Percentiles rank a stretch among this genome's conserved stretches.
These are phyloP conservation scores for Passer montanus DNA, from an alignment of 2,113 vertebrate genomes.

Conservation along the genomic window DNA sequence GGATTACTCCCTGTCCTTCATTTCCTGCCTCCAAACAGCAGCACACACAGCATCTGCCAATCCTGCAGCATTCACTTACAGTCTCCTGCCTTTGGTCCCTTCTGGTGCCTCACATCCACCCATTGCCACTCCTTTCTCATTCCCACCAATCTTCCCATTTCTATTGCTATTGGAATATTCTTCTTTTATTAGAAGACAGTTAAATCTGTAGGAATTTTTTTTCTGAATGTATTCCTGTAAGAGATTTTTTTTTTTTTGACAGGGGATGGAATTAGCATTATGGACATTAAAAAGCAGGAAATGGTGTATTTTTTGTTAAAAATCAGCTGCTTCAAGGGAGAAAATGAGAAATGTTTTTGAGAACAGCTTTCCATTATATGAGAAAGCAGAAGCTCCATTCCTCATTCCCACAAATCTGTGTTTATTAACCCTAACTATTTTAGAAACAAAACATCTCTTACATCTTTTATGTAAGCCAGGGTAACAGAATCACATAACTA, in stretches of 20 bases:
- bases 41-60: neutral
- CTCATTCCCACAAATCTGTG: slow-evolving; percentile 40
- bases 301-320: neutral
- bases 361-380: neutral
- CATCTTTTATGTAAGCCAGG: neutral
- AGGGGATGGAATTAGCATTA: neutral
- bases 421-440: slow-evolving; percentile 47
- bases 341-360: slow-evolving; percentile 17
- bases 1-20: neutral
- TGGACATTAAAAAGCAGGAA: neutral
- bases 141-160: neutral
- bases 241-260: neutral
- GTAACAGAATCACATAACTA: neutral
- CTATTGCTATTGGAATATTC: neutral
- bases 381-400: slow-evolving; percentile 22
- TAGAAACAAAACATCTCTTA: slow-evolving; percentile 40
- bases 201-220: neutral
- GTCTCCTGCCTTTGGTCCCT: neutral
- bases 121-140: neutral
- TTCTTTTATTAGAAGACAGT: neutral
- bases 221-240: neutral
- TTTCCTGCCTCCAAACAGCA: neutral
- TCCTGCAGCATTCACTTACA: neutral
- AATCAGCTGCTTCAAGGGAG: neutral
- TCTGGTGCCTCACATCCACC: neutral